A percentile compares a stretch with the other conserved stretches of the same genome.
phyloP scores from a whole-genome alignment of 2,888 invertebrate genomes.

The Iphiclides podalirius region DNA sequence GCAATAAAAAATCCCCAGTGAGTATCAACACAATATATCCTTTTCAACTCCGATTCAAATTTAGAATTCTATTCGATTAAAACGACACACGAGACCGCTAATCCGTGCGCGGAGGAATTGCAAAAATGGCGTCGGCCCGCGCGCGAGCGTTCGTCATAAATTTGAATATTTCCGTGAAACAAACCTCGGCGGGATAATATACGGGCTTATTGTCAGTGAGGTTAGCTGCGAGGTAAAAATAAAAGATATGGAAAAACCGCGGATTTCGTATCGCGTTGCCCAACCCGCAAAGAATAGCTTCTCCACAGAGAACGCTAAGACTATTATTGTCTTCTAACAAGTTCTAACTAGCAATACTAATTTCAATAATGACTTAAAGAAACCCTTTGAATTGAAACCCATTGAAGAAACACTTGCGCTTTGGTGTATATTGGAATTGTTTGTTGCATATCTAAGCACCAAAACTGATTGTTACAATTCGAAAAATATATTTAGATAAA shows the following conservation, averaged over 20 bases:
- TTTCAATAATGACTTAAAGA: too few species aligned
- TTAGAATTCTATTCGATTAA: conserved; percentile 16
- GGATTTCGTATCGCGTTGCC: conserved; percentile 55
- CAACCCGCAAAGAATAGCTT: conserved; percentile 35
- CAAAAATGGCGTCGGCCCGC: conserved; percentile 45
- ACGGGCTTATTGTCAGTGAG: conserved; percentile 69
- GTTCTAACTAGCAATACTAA: too few species aligned
- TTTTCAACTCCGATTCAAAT: too few species aligned
- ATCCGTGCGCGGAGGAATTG: conserved; percentile 43
- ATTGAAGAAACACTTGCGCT: too few species aligned
- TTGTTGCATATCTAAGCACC: too few species aligned
- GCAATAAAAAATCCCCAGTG: too few species aligned
- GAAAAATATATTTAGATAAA: too few species aligned
- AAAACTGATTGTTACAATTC: too few species aligned
- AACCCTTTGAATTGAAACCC: too few species aligned
- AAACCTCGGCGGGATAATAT: conserved; percentile 60
- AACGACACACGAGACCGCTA: conserved; percentile 41
- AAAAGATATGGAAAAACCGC: conserved; percentile 58
- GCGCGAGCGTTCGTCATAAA: conserved; percentile 65
- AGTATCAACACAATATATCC: too few species aligned
- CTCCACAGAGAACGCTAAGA: background rate
- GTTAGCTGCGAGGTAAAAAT: conserved; percentile 41
- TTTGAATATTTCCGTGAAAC: conserved; percentile 70
- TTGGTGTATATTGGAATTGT: too few species aligned
- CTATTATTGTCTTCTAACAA: too few species aligned